A percentile compares a stretch with the other conserved stretches of the same genome.
phyloP scores from a whole-genome alignment of 2,797 vertebrate genomes.

The Podarcis siculus region DNA sequence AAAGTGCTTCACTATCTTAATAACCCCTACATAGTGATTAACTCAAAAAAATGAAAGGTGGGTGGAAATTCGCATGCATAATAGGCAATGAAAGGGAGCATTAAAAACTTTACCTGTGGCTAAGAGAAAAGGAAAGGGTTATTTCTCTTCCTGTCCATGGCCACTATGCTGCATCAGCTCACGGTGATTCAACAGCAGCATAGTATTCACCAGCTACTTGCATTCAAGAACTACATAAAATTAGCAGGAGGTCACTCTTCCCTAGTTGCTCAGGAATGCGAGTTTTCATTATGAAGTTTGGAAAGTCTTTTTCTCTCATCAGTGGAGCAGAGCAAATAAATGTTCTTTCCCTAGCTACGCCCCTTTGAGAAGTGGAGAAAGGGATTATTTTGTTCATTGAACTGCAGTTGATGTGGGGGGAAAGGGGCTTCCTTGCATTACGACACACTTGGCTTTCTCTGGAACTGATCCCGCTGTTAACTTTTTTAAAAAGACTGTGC shows the following conservation, averaged over 20 bases:
- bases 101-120: not conserved
- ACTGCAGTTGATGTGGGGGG: not conserved
- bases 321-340: not conserved
- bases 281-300: not conserved
- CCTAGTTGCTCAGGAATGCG: not conserved
- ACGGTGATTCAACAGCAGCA: not conserved
- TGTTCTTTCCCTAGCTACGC: not conserved
- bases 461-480: not conserved
- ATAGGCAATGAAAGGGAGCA: not conserved
- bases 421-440: not conserved
- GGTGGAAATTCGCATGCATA: not conserved
- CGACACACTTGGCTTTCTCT: not conserved
- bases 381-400: slow-evolving; percentile 11
- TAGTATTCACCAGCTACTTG: not conserved
- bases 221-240: not conserved
- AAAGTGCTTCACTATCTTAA: not conserved
- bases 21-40: not conserved
- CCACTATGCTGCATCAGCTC: not conserved
- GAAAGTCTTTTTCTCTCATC: not conserved
- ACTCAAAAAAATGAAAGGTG: not conserved
- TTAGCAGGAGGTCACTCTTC: not conserved
- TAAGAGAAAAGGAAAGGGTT: not conserved
- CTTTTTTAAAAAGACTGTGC: not conserved
- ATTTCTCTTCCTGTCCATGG: not conserved
- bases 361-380: not conserved